Conservation (phyloP, 2,113 vertebrate genomes). For the Prunella fulvescens region DNA sequence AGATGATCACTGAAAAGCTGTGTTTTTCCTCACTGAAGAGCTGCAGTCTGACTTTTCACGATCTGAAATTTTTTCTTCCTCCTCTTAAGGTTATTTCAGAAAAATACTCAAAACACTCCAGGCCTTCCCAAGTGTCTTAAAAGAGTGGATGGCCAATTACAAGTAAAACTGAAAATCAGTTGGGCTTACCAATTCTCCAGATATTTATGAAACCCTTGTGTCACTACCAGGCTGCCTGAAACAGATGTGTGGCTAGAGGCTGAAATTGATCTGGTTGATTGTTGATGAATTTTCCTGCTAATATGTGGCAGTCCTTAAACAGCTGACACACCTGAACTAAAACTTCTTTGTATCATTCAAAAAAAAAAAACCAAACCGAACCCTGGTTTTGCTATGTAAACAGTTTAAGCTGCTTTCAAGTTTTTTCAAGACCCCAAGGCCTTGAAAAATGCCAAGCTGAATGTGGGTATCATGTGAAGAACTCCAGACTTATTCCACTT, state of each 20-base stretch:
- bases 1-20: not conserved
- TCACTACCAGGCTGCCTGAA: not conserved
- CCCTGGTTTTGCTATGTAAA: not conserved
- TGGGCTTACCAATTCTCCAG: not conserved
- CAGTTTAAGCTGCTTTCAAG: not conserved
- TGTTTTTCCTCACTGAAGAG: not conserved
- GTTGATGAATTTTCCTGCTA: not conserved
- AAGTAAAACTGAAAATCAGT: not conserved
- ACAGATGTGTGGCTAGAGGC: not conserved
- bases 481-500: not conserved
- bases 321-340: not conserved
- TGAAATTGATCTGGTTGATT: not conserved
- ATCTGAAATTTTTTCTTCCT: not conserved
- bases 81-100: not conserved
- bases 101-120: not conserved
- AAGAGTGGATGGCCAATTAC: not conserved
- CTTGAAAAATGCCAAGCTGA: not conserved
- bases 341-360: not conserved
- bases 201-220: not conserved
- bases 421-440: not conserved
- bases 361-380: not conserved
- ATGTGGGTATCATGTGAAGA: not conserved
- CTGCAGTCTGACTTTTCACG: not conserved
- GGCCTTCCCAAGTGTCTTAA: not conserved
- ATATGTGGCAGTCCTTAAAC: not conserved